Base-by-base conservation (phyloP, 2,113 vertebrate genomes). In the Pungitius pungitius region DNA sequence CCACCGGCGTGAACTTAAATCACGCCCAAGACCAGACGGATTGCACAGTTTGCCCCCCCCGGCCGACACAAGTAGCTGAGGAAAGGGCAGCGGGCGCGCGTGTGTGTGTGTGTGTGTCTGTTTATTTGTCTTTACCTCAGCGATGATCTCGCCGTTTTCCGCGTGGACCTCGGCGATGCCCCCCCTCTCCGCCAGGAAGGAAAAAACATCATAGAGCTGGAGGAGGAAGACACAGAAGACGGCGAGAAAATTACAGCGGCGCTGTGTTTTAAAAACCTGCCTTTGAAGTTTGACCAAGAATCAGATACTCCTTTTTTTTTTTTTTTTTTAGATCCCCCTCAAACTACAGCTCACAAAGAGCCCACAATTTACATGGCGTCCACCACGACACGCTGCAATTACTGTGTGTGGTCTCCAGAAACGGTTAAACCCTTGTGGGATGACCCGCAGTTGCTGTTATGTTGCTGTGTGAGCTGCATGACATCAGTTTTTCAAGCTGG, bases 101-200 rank as follows among this genome's bases (percentile, higher is more conserved):
- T n/a, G n/a, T n/a, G n/a, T n/a, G n/a, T n/a, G n/a, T n/a, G n/a
- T n/a, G n/a, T 35, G 15, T 30, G 62, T 58, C 35, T 1, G 9
- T 65, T 40, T 66, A 51, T 59, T n/a, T 26, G 10, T 67, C 37
- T 42, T 82, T 92, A 98, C 97, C 97, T 98, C 96, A 33, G 96
- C 96, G 54, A 99, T 96, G 91, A 99, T 98, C 73, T 99, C 97
- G 1, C 97, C 97, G 0, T 99, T 99, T 86, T 99, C 97, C 24
- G 97, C 97, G 15, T 99, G 97, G 86, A 99, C 97, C 90, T 99
- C 96, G 85, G 95, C 96, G 22, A 98, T 90, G 67, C 95, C 96
- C 40, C 97, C 97, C 80, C 96, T 91, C 69, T 96, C 96, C 69
- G 94, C 97, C 85, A 98, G 80, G 90, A 96, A 98, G 85, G 94